phyloP scores from a whole-genome alignment of 2,797 vertebrate genomes.

The Hypotaenidia okinawae region DNA sequence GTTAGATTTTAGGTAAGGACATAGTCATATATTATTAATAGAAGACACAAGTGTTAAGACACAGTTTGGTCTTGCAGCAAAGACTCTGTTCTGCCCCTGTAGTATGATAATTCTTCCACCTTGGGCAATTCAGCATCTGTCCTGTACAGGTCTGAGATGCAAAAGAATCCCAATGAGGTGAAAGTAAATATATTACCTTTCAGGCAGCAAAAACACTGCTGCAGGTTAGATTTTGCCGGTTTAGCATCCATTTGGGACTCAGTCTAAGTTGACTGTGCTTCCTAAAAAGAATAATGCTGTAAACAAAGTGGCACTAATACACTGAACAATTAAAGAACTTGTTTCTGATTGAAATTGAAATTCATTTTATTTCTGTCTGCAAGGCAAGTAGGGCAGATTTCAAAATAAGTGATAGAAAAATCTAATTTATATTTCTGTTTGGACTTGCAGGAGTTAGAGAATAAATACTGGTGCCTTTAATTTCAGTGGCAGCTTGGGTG shows the following conservation, averaged over 20 bases:
- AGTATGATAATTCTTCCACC: neutral
- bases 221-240: neutral
- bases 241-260: neutral
- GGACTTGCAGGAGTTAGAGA: neutral
- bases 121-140: neutral
- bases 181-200: neutral
- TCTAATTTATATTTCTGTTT: conserved; percentile 26
- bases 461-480: conserved; percentile 22
- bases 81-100: neutral
- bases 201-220: neutral
- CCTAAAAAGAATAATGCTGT: neutral
- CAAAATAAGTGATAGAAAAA: neutral
- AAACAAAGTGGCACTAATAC: neutral
- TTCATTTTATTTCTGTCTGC: conserved; percentile 11
- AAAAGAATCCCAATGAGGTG: neutral
- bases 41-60: fast-evolving
- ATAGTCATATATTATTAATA: neutral
- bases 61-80: neutral
- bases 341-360: neutral
- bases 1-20: neutral
- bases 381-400: neutral
- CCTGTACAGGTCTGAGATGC: neutral
- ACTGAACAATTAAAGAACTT: conserved; percentile 21
- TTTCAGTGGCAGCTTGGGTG: neutral
- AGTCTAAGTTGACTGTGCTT: neutral